phyloP scores from a whole-genome alignment of 2,113 vertebrate species.

The Kryptolebias marmoratus region DNA sequence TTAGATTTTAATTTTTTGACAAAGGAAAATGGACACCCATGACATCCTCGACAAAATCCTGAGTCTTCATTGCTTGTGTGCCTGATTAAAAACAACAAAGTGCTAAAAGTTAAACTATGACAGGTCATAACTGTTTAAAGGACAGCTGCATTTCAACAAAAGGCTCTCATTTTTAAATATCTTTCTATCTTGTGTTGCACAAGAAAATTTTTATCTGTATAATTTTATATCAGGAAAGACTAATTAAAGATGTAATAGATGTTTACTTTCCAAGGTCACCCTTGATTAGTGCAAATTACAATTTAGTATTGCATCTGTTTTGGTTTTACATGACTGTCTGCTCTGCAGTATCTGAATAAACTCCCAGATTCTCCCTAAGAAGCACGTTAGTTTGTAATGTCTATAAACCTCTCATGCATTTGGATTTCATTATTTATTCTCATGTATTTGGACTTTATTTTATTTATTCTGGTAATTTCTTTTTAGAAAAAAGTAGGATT shows the following conservation, averaged over 20 bases:
- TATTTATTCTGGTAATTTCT: no score
- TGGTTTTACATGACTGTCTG: not conserved
- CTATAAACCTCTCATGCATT: no score
- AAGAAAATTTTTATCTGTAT: not conserved
- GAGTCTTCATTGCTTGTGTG: constrained; percentile 60
- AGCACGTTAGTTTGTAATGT: no score
- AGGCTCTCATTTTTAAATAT: not conserved
- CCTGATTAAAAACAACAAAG: constrained; percentile 45
- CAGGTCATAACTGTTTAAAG: constrained; percentile 57
- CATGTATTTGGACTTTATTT: no score
- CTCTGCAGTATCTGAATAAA: no score
- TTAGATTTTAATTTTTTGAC: constrained; percentile 36
- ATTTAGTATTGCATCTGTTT: constrained; percentile 1
- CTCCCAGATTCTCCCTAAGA: no score
- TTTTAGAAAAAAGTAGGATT: no score
- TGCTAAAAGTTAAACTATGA: constrained; percentile 62
- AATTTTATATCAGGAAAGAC: constrained; percentile 44
- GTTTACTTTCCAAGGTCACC: constrained; percentile 7
- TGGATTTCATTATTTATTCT: no score
- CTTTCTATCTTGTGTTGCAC: not conserved
- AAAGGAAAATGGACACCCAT: constrained; percentile 36
- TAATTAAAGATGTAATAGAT: constrained; percentile 7
- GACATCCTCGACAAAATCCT: constrained; percentile 59
- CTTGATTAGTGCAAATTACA: not conserved
- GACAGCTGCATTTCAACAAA: constrained; percentile 36